Evolutionary conservation across 1,140 invertebrate genomes (phyloP).

Genomic region (Calliopsis andreniformis): DNA sequence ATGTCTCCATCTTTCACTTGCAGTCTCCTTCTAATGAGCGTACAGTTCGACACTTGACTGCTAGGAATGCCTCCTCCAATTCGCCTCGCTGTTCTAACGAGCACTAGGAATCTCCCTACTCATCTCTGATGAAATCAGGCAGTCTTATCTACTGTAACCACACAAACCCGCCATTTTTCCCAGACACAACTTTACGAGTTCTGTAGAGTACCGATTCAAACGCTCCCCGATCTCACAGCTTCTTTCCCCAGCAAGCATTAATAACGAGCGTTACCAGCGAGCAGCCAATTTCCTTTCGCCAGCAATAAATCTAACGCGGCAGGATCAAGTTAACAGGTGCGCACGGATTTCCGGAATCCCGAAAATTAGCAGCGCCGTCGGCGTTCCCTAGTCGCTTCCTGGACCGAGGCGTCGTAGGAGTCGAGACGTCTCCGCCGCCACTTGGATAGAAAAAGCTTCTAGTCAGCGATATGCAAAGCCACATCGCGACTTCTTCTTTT

Average conservation of each 20-base stretch:
- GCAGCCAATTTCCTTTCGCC: not conserved
- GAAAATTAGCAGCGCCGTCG: constrained; percentile 26
- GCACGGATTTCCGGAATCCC: constrained; percentile 14
- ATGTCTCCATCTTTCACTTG: too few relatives aligned
- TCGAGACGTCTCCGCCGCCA: not conserved
- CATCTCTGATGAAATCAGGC: too few relatives aligned
- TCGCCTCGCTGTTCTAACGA: too few relatives aligned
- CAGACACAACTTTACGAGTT: too few relatives aligned
- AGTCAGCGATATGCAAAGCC: constrained; percentile 51
- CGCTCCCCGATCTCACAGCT: too few relatives aligned
- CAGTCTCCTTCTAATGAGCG: too few relatives aligned
- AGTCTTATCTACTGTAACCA: too few relatives aligned
- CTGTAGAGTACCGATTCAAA: too few relatives aligned
- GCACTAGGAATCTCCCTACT: too few relatives aligned
- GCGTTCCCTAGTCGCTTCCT: not conserved
- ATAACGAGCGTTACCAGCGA: not conserved
- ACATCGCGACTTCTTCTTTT: not conserved
- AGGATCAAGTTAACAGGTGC: not conserved
- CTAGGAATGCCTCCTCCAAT: too few relatives aligned
- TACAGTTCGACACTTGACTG: too few relatives aligned
- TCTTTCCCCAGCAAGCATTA: not conserved
- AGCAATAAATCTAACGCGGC: not conserved
- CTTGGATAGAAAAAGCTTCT: constrained; percentile 14
- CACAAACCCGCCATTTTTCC: too few relatives aligned
- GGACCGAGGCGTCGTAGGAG: not conserved